Percentiles rank a stretch among this genome's conserved stretches.
Conservation (phyloP, 2,888 invertebrate species). For the Dicyrtoma fusca region DNA sequence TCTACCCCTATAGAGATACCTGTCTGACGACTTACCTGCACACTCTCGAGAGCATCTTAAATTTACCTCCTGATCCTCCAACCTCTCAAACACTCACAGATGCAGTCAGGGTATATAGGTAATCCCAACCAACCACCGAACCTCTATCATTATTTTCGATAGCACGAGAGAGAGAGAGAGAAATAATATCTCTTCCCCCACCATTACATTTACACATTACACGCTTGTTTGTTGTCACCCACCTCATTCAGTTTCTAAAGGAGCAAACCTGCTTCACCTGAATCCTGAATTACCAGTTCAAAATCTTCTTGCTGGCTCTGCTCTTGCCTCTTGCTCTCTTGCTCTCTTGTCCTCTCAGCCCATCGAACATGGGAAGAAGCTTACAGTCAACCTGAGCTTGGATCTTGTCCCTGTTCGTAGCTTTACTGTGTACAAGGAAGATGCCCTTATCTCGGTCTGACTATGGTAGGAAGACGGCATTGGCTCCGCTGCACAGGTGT, state of each 20-base stretch:
- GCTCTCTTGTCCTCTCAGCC: background rate
- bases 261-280: constrained; percentile 47
- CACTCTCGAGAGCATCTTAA: background rate
- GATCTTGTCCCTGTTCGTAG: too few species aligned
- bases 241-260: constrained; percentile 36
- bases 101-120: background rate
- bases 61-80: background rate
- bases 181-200: constrained; percentile 12
- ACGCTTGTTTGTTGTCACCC: constrained; percentile 20
- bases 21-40: constrained; percentile 50
- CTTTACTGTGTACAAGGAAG: background rate
- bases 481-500: too few species aligned
- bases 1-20: constrained; percentile 49
- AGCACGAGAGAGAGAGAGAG: background rate
- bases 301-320: constrained; percentile 7
- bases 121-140: constrained; percentile 19
- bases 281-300: constrained; percentile 50
- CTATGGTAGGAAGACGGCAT: too few species aligned
- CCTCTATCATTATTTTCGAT: constrained; percentile 17
- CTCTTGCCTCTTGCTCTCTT: background rate
- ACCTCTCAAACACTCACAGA: background rate
- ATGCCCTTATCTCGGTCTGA: background rate
- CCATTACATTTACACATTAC: background rate
- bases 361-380: too few species aligned
- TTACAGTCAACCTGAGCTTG: too few species aligned